Base-by-base conservation (phyloP, 2,888 invertebrate genomes). In the Lasioglossum marginatum region DNA sequence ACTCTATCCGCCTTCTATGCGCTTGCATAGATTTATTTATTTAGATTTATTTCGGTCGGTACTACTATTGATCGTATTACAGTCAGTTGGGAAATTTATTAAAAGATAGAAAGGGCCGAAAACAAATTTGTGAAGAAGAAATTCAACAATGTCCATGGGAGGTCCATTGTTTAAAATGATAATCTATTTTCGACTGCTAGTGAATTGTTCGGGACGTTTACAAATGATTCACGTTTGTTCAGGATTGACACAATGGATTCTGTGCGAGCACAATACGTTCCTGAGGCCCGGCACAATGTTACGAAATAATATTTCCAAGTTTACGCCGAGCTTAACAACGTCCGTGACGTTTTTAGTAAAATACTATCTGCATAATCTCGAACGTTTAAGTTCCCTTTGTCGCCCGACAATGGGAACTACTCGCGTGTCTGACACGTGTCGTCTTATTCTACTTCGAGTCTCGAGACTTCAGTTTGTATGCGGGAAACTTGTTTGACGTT, bases 371-470 rank as follows among this genome's bases (percentile, higher is more conserved):
- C 37, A 37, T 40, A 68, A 68, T 68, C 68, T 12, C 40, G 68
- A 37, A 68, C 45, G 27, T n/a, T 16, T 31, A 45, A 12, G 34
- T 48, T 48, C 5, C 48, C 48, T 73, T 73, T 48, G 31, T 48
- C 52, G 45, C 34, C 31, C n/a, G 27, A 31, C 40, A 40, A 19
- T 63, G 48, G 60, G 23, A 19, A 52, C 45, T 23, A 68, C 40
- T n/a, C 34, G 68, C 12, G 37, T 10, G 43, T 68, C n/a, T 43
- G 81, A 81, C 75, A 1, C 19, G 10, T 3, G 8, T 70, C 45
- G 45, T 40, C 57, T 70, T 27, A 70, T 82, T 80, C 37, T 52
- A 79, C 82, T 82, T 78, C 12, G 48, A 63, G 31, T 27, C 27
- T 71, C 34, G 0, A 34, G 19, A 48, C n/a, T 14, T 45, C 31